phyloP scores from a whole-genome alignment of 2,113 vertebrate genomes.

The Hypocryptadius cinnamomeus region DNA sequence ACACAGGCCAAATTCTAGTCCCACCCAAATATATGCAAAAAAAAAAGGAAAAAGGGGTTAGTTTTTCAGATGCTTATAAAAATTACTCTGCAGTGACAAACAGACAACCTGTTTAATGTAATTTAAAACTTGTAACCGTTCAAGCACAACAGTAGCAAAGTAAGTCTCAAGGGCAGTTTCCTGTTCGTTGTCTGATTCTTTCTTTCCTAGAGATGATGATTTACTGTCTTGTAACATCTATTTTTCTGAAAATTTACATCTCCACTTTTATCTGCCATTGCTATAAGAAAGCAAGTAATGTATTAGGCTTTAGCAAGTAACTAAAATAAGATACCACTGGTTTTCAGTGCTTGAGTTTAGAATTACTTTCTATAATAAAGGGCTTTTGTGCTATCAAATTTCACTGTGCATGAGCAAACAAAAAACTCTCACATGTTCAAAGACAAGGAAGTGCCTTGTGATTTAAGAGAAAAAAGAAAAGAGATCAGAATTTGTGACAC shows the following conservation, averaged over 20 bases:
- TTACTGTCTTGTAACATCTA: background rate
- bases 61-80: background rate
- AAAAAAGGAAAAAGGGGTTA: background rate
- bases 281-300: background rate
- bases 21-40: background rate
- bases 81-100: background rate
- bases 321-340: background rate
- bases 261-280: background rate
- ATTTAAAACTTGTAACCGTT: background rate
- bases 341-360: constrained; percentile 11
- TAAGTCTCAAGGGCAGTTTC: background rate
- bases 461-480: constrained; percentile 39
- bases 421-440: constrained; percentile 52
- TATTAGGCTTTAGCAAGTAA: background rate
- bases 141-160: background rate
- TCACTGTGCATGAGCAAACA: constrained; percentile 47
- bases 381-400: constrained; percentile 47
- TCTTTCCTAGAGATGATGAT: background rate
- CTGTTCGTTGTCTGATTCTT: background rate
- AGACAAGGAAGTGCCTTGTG: constrained; percentile 50
- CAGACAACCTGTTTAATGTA: background rate
- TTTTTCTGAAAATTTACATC: background rate
- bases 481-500: background rate
- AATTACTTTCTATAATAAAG: constrained; percentile 39
- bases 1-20: background rate